Base-by-base conservation (phyloP, 2,113 vertebrate species). In the Acinonyx jubatus region DNA sequence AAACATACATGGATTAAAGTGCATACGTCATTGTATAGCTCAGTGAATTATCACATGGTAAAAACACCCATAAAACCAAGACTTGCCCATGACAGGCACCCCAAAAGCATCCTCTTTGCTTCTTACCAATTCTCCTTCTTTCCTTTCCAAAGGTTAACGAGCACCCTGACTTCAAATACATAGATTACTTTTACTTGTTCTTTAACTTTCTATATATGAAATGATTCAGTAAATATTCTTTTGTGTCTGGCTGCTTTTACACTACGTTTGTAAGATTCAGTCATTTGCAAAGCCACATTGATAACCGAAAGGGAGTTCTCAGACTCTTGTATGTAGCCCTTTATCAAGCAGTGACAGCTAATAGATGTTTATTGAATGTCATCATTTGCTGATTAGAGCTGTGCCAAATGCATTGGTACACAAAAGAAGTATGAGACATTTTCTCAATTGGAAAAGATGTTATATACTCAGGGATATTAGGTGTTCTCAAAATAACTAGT, bases 261-360 rank as follows among this genome's bases (percentile, higher is more conserved):
- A 76, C 50, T 82, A 52, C 81, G 81, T 98, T 93, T 91, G n/a
- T 88, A 89, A 94, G 69, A 80, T 38, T 96, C 13, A 41, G 9
- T 66, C 94, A 13, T 85, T 94, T 94, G 69, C 78, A 80, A 91
- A 96, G 65, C 8, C 45, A 68, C 10, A 5, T 41, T 91, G 36
- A 79, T 38, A 89, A 94, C 33, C 31, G 33, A 89, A 80, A 93
- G 41, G 21, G 21, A 74, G 4, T 89, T 85, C 91, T 93, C 38
- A 89, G 29, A 81, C 50, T 27, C 41, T 71, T 85, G 7, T 36
- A 5, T 76, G 14, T 36, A 94, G 19, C 63, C 61, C 29, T 97
- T 92, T 87, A 69, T 88, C 69, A 89, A 57, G 25, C 66, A 91
- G 36, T 82, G 38, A 96, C 69, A 79, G 65, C 19, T 78, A 87